phyloP scores from a whole-genome alignment of 2,888 invertebrate species.

The Leptura quadrifasciata region DNA sequence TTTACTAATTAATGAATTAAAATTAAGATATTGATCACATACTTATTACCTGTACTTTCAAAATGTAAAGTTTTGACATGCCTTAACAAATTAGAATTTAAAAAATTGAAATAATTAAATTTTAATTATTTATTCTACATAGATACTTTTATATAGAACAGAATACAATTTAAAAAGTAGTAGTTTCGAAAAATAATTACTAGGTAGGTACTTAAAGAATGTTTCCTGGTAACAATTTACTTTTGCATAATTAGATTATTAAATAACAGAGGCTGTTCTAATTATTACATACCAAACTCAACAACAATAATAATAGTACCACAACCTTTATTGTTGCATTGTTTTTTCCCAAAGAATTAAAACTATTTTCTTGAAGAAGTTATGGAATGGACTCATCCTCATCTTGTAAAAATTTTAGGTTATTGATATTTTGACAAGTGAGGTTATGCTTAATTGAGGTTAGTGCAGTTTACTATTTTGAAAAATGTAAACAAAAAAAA shows the following conservation, averaged over 20 bases:
- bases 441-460: conserved; percentile 74
- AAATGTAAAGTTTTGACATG: too few species aligned
- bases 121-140: too few species aligned
- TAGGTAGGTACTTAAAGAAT: too few species aligned
- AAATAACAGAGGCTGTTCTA: not conserved
- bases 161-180: too few species aligned
- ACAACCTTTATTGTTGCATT: conserved; percentile 34
- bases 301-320: conserved; percentile 19
- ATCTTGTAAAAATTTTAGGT: conserved; percentile 61
- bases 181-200: too few species aligned
- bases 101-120: too few species aligned
- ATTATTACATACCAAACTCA: conserved; percentile 37
- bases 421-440: conserved; percentile 72
- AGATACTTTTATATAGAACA: too few species aligned
- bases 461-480: conserved; percentile 69
- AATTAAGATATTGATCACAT: too few species aligned
- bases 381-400: conserved; percentile 44
- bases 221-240: not conserved
- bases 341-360: not conserved
- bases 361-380: conserved; percentile 23
- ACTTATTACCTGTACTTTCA: too few species aligned
- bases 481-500: conserved; percentile 72
- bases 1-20: too few species aligned
- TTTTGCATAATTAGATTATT: not conserved
- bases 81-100: too few species aligned